Evolutionary conservation across 1,140 invertebrate species (phyloP).

Genomic region (Heliconius melpomene): DNA sequence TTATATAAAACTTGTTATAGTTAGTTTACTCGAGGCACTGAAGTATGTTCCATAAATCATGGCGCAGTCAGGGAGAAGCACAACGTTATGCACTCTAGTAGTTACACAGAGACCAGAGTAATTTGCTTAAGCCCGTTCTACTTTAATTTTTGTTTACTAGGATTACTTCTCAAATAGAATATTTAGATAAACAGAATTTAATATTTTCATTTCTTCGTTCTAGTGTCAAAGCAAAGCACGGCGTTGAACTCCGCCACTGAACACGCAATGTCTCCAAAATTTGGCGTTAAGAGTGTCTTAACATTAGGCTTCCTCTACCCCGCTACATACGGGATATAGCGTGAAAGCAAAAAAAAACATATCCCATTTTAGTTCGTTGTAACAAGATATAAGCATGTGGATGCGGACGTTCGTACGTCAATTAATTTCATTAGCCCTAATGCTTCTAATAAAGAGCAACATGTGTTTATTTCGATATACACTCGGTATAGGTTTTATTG

Average conservation of each 20-base stretch:
- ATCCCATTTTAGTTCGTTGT: conserved; percentile 28
- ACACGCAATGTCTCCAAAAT: too few species aligned
- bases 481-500: conserved; percentile 52
- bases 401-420: conserved; percentile 48
- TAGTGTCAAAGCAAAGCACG: too few species aligned
- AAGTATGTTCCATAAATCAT: conserved; percentile 2
- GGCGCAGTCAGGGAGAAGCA: neutral
- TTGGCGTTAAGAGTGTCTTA: too few species aligned
- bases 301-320: too few species aligned
- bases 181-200: neutral
- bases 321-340: too few species aligned
- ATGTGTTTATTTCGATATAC: conserved; percentile 55
- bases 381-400: conserved; percentile 55
- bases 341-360: conserved; percentile 5
- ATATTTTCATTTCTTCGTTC: too few species aligned
- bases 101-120: neutral
- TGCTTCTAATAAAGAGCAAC: conserved; percentile 53
- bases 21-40: neutral
- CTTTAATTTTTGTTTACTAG: neutral
- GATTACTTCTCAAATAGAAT: neutral
- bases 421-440: conserved; percentile 65
- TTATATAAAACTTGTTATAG: conserved; percentile 8
- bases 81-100: neutral
- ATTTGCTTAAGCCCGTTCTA: neutral
- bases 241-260: too few species aligned